phyloP scores from a whole-genome alignment of 2,888 invertebrate species.

The Conops quadrifasciatus region DNA sequence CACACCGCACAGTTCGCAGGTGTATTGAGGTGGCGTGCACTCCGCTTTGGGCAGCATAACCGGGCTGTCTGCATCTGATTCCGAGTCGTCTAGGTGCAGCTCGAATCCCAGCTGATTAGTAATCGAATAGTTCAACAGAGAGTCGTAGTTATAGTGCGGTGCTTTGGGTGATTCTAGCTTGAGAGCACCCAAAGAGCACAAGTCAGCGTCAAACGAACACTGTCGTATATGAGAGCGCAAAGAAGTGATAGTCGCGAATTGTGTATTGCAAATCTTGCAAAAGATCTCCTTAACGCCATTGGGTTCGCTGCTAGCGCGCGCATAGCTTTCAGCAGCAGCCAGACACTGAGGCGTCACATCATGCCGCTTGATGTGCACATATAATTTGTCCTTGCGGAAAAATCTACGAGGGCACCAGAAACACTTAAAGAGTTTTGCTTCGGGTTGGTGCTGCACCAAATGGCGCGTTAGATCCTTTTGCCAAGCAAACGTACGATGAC shows the following conservation, averaged over 20 bases:
- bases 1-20: conserved; percentile 56
- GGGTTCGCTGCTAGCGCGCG: conserved; percentile 52
- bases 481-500: conserved; percentile 48
- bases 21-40: conserved; percentile 44
- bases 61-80: conserved; percentile 58
- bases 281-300: conserved; percentile 54
- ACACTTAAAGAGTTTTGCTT: conserved; percentile 55
- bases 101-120: conserved; percentile 61
- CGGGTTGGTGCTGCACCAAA: conserved; percentile 52
- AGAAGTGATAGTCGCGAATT: conserved; percentile 48
- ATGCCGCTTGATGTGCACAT: conserved; percentile 56
- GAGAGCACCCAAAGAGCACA: neutral
- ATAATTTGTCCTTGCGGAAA: conserved; percentile 55
- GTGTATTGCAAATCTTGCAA: conserved; percentile 56
- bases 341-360: conserved; percentile 49
- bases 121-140: conserved; percentile 59
- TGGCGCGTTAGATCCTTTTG: conserved; percentile 59
- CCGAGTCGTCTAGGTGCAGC: conserved; percentile 61
- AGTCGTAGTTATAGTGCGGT: conserved; percentile 45
- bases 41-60: conserved; percentile 24
- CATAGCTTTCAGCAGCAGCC: conserved; percentile 52
- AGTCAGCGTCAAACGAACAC: neutral
- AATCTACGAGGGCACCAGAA: conserved; percentile 60
- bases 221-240: conserved; percentile 51
- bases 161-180: neutral